These are phyloP conservation scores for Limosa lapponica DNA, from an alignment of 2,797 vertebrate species.

Conservation along the genomic window DNA sequence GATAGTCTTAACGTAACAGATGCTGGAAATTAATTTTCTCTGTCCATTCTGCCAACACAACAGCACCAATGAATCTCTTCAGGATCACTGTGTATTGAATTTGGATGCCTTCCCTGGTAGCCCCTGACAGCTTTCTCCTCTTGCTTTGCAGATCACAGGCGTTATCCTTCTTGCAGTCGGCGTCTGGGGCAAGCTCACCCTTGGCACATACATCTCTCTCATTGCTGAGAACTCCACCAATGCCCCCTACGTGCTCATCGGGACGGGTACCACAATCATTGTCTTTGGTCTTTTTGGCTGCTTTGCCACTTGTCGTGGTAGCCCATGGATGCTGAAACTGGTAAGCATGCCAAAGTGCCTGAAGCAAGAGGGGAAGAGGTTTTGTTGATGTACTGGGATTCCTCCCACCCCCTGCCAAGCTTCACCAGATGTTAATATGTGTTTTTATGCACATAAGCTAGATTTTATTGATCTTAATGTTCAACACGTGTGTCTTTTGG, in stretches of 20 bases:
- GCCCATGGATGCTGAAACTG: slow-evolving; percentile 99
- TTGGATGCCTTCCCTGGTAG: not conserved
- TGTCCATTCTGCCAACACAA: not conserved
- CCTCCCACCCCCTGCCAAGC: not conserved
- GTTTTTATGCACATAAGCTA: not conserved
- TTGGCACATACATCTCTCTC: slow-evolving; percentile 96
- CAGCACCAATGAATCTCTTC: not conserved
- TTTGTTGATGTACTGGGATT: not conserved
- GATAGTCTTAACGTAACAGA: not conserved
- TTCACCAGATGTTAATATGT: not conserved
- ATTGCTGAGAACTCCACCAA: slow-evolving; percentile 99
- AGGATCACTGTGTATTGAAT: not conserved
- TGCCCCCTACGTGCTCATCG: slow-evolving; percentile 96
- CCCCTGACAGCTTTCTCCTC: not conserved
- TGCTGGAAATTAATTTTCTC: not conserved
- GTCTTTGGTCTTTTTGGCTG: slow-evolving; percentile 98
- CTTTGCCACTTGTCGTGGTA: slow-evolving; percentile 97
- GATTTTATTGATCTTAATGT: not conserved
- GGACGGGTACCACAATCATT: slow-evolving; percentile 96
- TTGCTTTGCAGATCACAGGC: slow-evolving; percentile 90
- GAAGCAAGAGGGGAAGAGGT: not conserved
- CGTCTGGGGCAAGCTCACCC: slow-evolving; percentile 97
- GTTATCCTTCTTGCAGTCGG: slow-evolving; percentile 96
- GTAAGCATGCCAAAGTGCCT: slow-evolving; percentile 77
- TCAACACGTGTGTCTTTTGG: not conserved